Evolutionary conservation across 2,888 invertebrate genomes (phyloP), one percentile per base, ranked within the genome.

Genomic region (Leucoma salicis): DNA sequence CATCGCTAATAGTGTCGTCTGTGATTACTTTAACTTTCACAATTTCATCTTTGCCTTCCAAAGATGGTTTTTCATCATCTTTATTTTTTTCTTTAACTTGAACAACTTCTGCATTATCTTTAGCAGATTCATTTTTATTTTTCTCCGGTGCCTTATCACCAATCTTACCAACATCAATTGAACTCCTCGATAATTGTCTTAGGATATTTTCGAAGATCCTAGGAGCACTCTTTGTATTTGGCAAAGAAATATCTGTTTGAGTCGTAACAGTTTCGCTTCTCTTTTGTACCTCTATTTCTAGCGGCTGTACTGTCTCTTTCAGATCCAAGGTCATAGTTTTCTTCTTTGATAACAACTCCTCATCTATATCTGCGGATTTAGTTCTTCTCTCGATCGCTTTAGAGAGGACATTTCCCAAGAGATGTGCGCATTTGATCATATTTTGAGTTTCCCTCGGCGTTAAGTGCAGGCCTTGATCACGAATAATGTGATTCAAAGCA

Each of bases 171-270:
- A 78, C 82, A 8, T 86, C 85, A 1, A 88, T 63, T 0, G 86
- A 84, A 40, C 77, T 84, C 35, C 74, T 78, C 0, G 88, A 89
- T 10, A 89, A 46, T 40, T 89, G 88, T 8, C 83, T 53, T 0
- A 89, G 63, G 54, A 89, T 88, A 18, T 78, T 87, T 54, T 89
- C 89, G 49, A 89, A 89, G 0, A 89, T 89, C 51, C 65, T 78
- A n/a, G 89, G 89, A 59, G 89, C 89, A 51, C 85, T 87, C 58
- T 79, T 82, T 0, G 89, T 89, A 39, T 89, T 89, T 0, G 89
- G 89, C 24, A 88, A 47, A 2, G 89, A 89, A 33, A 89, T 89
- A 49, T 89, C 89, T 1, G 89, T 89, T 49, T 89, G 89, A 0
- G 88, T 88, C 0, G 79, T 82, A 0, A 74, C 83, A 0, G 78